A percentile compares a stretch with the other conserved stretches of the same genome.
Evolutionary conservation across 2,113 vertebrate species (phyloP).

Genomic region (Hyperoodon ampullatus): DNA sequence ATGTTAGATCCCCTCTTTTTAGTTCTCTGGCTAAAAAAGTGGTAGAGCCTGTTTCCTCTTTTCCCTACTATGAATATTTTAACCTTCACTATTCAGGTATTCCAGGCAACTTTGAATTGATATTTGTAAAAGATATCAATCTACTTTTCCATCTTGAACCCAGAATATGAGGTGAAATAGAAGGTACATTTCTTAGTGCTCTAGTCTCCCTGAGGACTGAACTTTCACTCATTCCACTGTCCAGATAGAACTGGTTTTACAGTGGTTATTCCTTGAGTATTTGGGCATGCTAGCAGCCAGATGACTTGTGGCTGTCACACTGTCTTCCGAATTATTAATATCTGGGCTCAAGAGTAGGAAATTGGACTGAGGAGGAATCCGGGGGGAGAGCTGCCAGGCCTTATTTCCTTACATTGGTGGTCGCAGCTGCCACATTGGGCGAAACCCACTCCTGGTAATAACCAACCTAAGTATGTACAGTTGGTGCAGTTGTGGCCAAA

Average conservation of each 20-base stretch:
- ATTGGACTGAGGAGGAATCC: neutral
- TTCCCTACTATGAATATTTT: neutral
- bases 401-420: conserved; percentile 19
- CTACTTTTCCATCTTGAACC: neutral
- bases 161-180: neutral
- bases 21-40: neutral
- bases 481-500: conserved; percentile 22
- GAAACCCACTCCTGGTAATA: conserved; percentile 7
- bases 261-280: neutral
- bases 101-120: neutral
- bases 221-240: neutral
- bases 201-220: neutral
- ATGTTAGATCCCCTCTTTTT: neutral
- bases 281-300: neutral
- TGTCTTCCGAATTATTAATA: neutral
- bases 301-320: neutral
- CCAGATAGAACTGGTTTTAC: neutral
- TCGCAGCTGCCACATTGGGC: neutral
- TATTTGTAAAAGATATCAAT: neutral
- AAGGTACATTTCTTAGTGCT: neutral
- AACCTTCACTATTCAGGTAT: neutral
- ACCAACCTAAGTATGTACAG: neutral
- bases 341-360: neutral
- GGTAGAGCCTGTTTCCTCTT: neutral
- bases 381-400: neutral